Evolutionary conservation across 2,113 vertebrate genomes (phyloP).

Genomic region (Platanista minor): DNA sequence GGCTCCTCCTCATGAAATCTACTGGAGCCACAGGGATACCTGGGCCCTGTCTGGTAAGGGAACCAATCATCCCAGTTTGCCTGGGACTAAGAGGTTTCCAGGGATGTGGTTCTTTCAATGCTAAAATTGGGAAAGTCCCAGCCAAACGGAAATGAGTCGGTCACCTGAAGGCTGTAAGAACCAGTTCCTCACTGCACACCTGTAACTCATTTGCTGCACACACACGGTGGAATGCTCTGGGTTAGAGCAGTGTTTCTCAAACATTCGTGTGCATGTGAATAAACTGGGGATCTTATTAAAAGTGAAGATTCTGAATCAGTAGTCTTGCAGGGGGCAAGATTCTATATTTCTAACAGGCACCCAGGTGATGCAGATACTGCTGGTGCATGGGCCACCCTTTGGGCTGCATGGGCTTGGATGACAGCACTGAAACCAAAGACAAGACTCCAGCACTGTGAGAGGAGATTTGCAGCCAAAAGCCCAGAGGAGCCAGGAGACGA

Average conservation of each 20-base stretch:
- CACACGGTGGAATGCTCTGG: neutral
- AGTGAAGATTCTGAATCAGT: neutral
- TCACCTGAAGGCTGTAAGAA: neutral
- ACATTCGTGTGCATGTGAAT: neutral
- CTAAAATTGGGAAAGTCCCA: neutral
- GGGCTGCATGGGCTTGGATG: neutral
- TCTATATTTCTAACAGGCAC: neutral
- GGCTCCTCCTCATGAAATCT: neutral
- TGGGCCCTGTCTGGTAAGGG: neutral
- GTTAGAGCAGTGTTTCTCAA: neutral
- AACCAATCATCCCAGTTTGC: neutral
- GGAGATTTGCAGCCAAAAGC: neutral
- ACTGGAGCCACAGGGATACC: neutral
- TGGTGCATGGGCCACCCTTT: no score
- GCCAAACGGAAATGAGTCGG: neutral
- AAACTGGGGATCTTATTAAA: neutral
- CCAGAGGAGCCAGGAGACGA: neutral
- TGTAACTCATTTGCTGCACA: neutral
- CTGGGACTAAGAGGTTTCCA: neutral
- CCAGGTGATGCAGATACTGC: neutral
- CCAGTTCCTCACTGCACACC: neutral
- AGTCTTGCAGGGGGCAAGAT: neutral
- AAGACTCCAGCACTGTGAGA: neutral
- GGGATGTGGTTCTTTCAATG: neutral
- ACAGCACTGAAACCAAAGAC: neutral